A percentile compares a stretch with the other conserved stretches of the same genome.
Evolutionary conservation across 1,140 invertebrate genomes (phyloP).

Genomic region (Eumeta japonica): DNA sequence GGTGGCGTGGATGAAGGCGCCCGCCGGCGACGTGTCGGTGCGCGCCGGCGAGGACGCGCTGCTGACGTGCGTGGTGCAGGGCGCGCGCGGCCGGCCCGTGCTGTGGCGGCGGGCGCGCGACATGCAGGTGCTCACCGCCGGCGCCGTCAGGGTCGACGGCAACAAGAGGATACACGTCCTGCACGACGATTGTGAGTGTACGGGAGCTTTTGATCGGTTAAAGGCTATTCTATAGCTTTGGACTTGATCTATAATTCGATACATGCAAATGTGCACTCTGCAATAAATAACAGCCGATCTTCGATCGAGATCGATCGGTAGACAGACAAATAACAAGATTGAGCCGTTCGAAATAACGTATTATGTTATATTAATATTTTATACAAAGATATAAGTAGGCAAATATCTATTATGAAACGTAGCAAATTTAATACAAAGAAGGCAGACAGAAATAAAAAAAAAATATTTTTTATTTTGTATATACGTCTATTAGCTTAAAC

Average conservation of each 20-base stretch:
- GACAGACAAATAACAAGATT: slow-evolving; percentile 5
- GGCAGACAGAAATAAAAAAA: no score
- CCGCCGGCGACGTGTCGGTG: slow-evolving; percentile 27
- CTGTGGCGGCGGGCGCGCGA: slow-evolving; percentile 71
- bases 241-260: no score
- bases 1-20: slow-evolving; percentile 38
- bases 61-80: slow-evolving; percentile 73
- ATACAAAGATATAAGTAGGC: no score
- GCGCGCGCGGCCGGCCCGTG: slow-evolving; percentile 64
- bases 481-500: no score
- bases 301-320: not conserved
- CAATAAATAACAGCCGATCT: no score
- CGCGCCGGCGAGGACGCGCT: slow-evolving; percentile 71
- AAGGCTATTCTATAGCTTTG: no score
- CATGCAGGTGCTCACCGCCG: slow-evolving; percentile 72
- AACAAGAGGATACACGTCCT: slow-evolving; percentile 70
- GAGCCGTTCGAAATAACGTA: no score
- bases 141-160: slow-evolving; percentile 67
- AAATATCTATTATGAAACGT: no score
- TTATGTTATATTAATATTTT: no score
- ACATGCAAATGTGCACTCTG: no score
- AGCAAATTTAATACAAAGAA: no score
- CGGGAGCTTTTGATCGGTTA: not conserved
- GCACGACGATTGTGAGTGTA: slow-evolving; percentile 62
- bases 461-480: no score